phyloP scores from a whole-genome alignment of 2,888 invertebrate genomes.

The Atethmia centrago region DNA sequence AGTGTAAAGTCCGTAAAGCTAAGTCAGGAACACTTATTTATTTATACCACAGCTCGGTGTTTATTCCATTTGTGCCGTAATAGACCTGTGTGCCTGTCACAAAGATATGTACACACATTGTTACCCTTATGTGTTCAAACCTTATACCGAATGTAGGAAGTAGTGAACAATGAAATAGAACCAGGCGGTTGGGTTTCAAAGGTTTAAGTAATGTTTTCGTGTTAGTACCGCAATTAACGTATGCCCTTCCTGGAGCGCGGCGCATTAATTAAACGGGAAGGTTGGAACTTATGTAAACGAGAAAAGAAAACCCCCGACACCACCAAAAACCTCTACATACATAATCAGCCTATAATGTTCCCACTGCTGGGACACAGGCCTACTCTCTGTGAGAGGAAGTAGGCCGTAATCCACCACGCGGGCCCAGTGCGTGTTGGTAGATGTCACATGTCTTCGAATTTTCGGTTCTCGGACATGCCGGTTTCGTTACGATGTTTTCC shows the following conservation, averaged over 20 bases:
- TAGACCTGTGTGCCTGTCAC: constrained; percentile 51
- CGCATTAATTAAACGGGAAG: constrained; percentile 76
- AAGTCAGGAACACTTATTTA: constrained; percentile 47
- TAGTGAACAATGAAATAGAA: constrained; percentile 79
- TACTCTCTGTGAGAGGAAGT: no score
- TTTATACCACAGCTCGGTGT: constrained; percentile 41
- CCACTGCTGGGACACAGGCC: no score
- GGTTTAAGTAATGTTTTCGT: constrained; percentile 78
- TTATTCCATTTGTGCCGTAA: constrained; percentile 48
- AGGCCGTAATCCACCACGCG: no score
- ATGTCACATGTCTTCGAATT: no score
- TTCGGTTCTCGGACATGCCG: no score
- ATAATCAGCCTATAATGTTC: no score
- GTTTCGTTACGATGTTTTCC: no score
- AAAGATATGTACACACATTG: constrained; percentile 60
- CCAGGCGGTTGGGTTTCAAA: constrained; percentile 75
- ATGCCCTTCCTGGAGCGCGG: constrained; percentile 72
- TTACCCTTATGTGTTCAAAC: constrained; percentile 47
- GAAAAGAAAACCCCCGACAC: no score
- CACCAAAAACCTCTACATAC: no score
- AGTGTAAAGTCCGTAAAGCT: constrained; percentile 1
- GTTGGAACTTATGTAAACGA: constrained; percentile 39
- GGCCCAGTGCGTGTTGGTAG: no score
- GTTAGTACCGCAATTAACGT: constrained; percentile 80
- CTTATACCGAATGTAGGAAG: constrained; percentile 65